A percentile compares a stretch with the other conserved stretches of the same genome.
phyloP scores from a whole-genome alignment of 2,888 invertebrate species.

The Drosophila suboccidentalis region DNA sequence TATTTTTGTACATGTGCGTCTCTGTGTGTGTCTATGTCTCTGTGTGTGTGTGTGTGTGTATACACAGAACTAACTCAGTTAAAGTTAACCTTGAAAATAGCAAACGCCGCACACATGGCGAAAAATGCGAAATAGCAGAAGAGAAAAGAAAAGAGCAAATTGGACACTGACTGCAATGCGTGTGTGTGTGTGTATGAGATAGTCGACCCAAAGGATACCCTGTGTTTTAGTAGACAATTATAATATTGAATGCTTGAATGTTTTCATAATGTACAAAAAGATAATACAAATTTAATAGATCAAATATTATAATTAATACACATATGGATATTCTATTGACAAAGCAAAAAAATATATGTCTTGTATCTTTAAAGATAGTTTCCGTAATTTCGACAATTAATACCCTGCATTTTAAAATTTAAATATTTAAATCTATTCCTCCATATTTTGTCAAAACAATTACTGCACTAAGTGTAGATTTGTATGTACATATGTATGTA shows the following conservation, averaged over 20 bases:
- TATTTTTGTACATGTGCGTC: slow-evolving; percentile 1
- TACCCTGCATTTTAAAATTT: too few relatives aligned
- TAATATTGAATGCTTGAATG: too few relatives aligned
- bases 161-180: slow-evolving; percentile 7
- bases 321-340: too few relatives aligned
- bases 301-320: too few relatives aligned
- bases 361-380: too few relatives aligned
- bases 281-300: too few relatives aligned
- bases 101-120: slow-evolving; percentile 65
- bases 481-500: background rate
- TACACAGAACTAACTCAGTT: slow-evolving; percentile 69
- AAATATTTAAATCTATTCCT: too few relatives aligned
- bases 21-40: slow-evolving; percentile 12
- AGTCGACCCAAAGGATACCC: slow-evolving; percentile 29
- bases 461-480: background rate
- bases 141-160: slow-evolving; percentile 28
- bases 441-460: background rate
- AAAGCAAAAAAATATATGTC: too few relatives aligned
- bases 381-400: too few relatives aligned
- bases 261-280: too few relatives aligned
- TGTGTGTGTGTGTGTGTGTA: slow-evolving; percentile 30
- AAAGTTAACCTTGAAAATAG: slow-evolving; percentile 83
- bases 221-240: background rate
- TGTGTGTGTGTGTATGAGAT: slow-evolving; percentile 3
- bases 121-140: slow-evolving; percentile 50